Evolutionary conservation across 2,113 vertebrate species (phyloP), one percentile per base, ranked within the genome.

Genomic region (Meles meles): DNA sequence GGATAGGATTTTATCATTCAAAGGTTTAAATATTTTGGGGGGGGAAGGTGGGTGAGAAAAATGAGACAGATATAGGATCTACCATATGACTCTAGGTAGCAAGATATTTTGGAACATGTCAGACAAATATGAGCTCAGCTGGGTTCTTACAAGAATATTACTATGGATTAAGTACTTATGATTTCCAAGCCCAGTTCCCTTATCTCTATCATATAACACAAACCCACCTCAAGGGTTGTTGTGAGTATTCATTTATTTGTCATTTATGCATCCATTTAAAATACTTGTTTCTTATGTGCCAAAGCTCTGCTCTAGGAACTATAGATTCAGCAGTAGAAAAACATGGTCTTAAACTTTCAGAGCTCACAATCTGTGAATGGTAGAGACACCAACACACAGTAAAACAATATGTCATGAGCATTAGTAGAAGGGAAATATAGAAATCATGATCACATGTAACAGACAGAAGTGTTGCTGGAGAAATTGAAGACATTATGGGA

Each of bases 31-130:
- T 29, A 1, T 27, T 67, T 79, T 71, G 37, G 4, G 0, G 52
- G 52, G 20, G 72, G 83, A 95, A 79, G 6, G 39, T 93, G 59
- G 34, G 55, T 89, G 55, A 89, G 72, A 95, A 96, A 97, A 92
- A 82, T 77, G 44, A 89, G 63, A 59, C 3, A 83, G 49, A 84
- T 80, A 80, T 9, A 88, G 31, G 1, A 85, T 77, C 92, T 96
- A 85, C 52, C 59, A 79, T 86, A 93, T 93, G 65, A 37, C 23
- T 89, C 44, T 96, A 92, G 12, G 86, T 89, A 93, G 67, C 27
- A 87, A 95, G 83, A 86, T 89, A 89, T 95, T 93, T 94, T 95
- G 15, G 23, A 89, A 61, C 10, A 87, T 1, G 8, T 61, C 25
- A 91, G 86, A 86, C 21, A 96, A 92, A 89, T 90, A 37, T 44